Percentiles rank a stretch among this genome's conserved stretches.
These are phyloP conservation scores for Lasioglossum vierecki DNA, from an alignment of 2,888 invertebrate genomes.

Conservation along the genomic window DNA sequence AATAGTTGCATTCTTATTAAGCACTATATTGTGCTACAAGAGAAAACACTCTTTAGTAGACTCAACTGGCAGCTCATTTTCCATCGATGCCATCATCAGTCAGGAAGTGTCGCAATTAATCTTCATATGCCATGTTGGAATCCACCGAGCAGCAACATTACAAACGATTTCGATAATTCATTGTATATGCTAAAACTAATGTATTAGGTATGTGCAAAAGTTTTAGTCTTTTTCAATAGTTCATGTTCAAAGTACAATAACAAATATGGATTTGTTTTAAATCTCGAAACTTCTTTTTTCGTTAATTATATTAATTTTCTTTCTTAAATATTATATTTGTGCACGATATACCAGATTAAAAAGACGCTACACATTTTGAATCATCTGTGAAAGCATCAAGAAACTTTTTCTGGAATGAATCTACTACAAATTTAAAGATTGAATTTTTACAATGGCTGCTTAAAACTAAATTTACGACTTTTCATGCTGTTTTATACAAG, in stretches of 20 bases:
- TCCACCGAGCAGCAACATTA: not conserved
- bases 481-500: no score
- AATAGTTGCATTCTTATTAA: not conserved
- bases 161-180: not conserved
- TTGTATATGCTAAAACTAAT: not conserved
- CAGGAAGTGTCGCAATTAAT: constrained; percentile 16
- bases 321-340: no score
- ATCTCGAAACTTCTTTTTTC: not conserved
- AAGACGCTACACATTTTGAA: no score
- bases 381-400: no score
- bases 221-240: not conserved
- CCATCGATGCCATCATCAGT: constrained; percentile 6
- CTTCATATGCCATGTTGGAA: not conserved
- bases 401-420: no score
- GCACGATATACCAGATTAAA: no score
- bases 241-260: not conserved
- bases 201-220: not conserved
- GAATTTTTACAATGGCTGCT: no score
- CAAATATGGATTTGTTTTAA: not conserved
- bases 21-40: not conserved
- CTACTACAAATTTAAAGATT: no score
- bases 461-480: no score
- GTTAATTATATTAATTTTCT: not conserved
- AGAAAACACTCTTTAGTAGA: not conserved
- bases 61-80: not conserved